Base-by-base conservation (phyloP, 2,113 vertebrate genomes). In the Rostratula benghalensis region DNA sequence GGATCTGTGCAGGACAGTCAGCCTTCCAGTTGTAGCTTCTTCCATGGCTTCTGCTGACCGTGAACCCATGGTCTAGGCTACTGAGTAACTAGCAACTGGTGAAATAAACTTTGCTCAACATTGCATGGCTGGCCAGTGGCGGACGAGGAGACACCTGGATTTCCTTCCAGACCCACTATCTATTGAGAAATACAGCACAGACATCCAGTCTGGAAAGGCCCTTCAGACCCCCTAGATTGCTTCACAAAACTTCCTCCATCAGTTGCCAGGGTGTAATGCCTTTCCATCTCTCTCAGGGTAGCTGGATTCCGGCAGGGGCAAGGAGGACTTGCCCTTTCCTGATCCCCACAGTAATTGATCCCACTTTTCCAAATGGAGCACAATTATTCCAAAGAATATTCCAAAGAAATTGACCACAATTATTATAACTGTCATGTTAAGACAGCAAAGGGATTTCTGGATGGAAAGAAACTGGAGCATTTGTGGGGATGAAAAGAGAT, bases 1-100 rank as follows among this genome's bases (percentile, higher is more conserved):
- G 43, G 71, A 53, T 22, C 54, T 63, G n/a, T 15, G 35, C 23
- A 23, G 59, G 54, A 45, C 54, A 82, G 41, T 28, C 1, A 1
- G 28, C 54, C 53, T 43, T 67, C 41, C 0, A 0, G 25, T 18
- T 1, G 0, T 11, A 51, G 30, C 0, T 1, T 1, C 70, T 50
- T 27, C 71, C 50, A 17, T 9, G 4, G 70, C 10, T 88, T 73
- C 65, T 45, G 24, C 56, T 61, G 57, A 68, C 30, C 56, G 39
- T 3, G 3, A 50, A 33, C 19, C 57, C 50, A 5, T 6, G 16
- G 64, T 15, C 37, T 57, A 31, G 53, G 17, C 77, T 45, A 57
- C 31, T 7, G 2, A 76, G 60, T 39, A 68, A 41, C 13, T 24
- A 79, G 48, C 24, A 68, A 50, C 8, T 27, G 76, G 53, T 25